Conservation (phyloP, 2,888 invertebrate species). For the Ochlodes sylvanus region DNA sequence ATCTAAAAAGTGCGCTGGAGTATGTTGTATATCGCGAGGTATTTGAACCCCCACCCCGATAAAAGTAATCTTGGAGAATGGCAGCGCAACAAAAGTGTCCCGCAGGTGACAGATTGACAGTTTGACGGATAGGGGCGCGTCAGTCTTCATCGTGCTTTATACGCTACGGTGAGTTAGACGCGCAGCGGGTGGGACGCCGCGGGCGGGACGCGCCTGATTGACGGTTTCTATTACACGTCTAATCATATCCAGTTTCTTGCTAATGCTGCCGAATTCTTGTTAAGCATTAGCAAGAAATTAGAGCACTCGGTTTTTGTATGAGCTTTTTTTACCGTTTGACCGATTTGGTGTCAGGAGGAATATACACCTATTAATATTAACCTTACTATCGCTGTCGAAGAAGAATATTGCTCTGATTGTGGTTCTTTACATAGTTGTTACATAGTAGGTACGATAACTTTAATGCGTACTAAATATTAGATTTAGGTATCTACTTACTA, state of each 20-base stretch:
- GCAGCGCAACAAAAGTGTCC: slow-evolving; percentile 40
- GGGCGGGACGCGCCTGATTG: background rate
- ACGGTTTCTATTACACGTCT: background rate
- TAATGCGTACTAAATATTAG: too few relatives aligned
- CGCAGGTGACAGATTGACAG: slow-evolving; percentile 47
- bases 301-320: background rate
- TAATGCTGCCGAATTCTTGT: background rate
- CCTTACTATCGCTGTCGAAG: too few relatives aligned
- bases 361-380: too few relatives aligned
- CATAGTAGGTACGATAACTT: too few relatives aligned
- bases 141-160: slow-evolving; percentile 41
- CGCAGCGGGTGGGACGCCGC: slow-evolving; percentile 13
- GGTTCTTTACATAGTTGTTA: too few relatives aligned
- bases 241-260: background rate
- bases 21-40: slow-evolving; percentile 25
- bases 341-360: too few relatives aligned
- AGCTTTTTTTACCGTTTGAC: too few relatives aligned
- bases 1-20: slow-evolving; percentile 14
- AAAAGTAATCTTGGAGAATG: slow-evolving; percentile 39
- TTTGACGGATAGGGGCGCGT: slow-evolving; percentile 46
- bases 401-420: too few relatives aligned
- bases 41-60: slow-evolving; percentile 37
- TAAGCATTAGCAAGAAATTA: background rate
- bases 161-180: background rate
- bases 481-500: too few relatives aligned